Evolutionary conservation across 2,888 invertebrate genomes (phyloP), one percentile per base, ranked within the genome.

Genomic region (Lamproptera curius): DNA sequence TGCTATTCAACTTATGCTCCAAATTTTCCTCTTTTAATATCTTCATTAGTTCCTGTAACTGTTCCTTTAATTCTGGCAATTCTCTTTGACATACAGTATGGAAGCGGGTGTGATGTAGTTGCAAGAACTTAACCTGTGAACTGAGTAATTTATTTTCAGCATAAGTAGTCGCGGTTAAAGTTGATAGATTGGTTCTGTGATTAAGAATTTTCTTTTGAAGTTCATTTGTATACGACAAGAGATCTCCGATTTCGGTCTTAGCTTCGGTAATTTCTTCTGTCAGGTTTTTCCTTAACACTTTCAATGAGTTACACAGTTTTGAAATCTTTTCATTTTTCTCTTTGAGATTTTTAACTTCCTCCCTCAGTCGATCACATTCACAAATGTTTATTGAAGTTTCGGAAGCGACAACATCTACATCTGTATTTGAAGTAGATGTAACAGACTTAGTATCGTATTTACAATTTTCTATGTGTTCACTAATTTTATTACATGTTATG

Each of bases 21-120:
- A 52, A 44, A 47, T 42, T 47, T 51, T 76, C 74, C 5, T 59
- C 65, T 59, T 72, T 76, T 13, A 87, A 62, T 46, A 86, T 65
- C 8, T 48, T 48, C 64, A 76, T 67, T 3, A 87, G 68, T 40
- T 75, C 72, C 16, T 61, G 58, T 16, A 87, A 64, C 53, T 82
- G 78, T 48, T 65, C 73, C 55, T 79, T 86, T 36, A 85, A 68
- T 4, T 68, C 73, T 4, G 84, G 80, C 51, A 87, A 66, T 58
- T 86, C 87, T 59, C 73, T 75, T 67, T 81, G 80, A 53, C 84
- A 85, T 0, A 85, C 71, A 50, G 74, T 75, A 54, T 79, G 77
- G 46, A 79, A 76, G 14, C 84, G 65, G 37, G 62, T 78, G 37
- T 83, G 78, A 50, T 82, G 73, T 54, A 86, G 82, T 61, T 84